phyloP scores from a whole-genome alignment of 1,140 invertebrate species.

The Agrypnia vestita region DNA sequence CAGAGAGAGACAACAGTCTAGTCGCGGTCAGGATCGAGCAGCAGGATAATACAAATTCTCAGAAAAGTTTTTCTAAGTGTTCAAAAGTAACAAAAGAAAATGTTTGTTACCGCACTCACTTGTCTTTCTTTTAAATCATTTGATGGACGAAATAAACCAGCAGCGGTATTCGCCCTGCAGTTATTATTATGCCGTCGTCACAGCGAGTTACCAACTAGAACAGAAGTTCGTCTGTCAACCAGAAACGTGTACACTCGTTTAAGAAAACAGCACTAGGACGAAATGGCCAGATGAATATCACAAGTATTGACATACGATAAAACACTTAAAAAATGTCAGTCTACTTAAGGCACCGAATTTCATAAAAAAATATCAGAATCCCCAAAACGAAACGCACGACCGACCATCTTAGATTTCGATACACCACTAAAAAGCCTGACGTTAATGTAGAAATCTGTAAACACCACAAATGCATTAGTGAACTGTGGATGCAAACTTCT shows the following conservation, averaged over 20 bases:
- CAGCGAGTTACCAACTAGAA: constrained; percentile 35
- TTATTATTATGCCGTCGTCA: constrained; percentile 10
- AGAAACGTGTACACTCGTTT: constrained; percentile 13
- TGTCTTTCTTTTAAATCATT: constrained; percentile 30
- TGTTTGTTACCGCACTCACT: constrained; percentile 4
- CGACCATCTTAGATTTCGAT: constrained; percentile 45
- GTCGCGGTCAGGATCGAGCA: not conserved
- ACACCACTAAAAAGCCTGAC: constrained; percentile 30
- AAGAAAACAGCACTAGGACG: not conserved
- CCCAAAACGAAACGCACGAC: constrained; percentile 25
- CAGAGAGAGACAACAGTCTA: constrained; percentile 9
- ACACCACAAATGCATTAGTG: no score
- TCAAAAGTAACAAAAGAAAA: constrained; percentile 33
- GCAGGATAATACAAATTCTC: constrained; percentile 30
- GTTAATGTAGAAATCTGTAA: constrained; percentile 10
- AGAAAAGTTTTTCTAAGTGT: constrained; percentile 41
- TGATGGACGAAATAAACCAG: not conserved
- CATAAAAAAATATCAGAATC: constrained; percentile 39
- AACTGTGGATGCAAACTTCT: no score
- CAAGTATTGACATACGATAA: not conserved
- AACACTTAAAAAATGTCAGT: constrained; percentile 33
- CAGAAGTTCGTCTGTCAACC: constrained; percentile 33
- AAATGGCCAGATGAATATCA: not conserved
- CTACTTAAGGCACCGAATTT: constrained; percentile 45
- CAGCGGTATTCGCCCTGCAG: constrained; percentile 11